phyloP scores from a whole-genome alignment of 1,140 invertebrate genomes.

The Rhagoletis pomonella region DNA sequence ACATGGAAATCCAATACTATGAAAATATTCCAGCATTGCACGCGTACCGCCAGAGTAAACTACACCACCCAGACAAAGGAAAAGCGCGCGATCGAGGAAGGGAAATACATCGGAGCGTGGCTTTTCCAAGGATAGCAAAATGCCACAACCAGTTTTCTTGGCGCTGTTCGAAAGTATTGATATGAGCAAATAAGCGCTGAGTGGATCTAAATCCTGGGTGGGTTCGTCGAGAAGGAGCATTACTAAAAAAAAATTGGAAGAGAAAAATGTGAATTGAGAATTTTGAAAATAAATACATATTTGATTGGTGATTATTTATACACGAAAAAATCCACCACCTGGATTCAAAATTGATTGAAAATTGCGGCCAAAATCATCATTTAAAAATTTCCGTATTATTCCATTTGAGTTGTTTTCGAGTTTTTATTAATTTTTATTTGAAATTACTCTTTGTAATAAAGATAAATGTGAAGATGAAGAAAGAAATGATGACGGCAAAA shows the following conservation, averaged over 20 bases:
- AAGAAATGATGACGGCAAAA: too few relatives aligned
- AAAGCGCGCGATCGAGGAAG: constrained; percentile 85
- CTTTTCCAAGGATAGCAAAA: constrained; percentile 93
- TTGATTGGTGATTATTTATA: too few relatives aligned
- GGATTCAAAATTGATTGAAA: too few relatives aligned
- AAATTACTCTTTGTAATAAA: too few relatives aligned
- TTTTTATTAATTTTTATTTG: too few relatives aligned
- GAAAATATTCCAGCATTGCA: constrained; percentile 93
- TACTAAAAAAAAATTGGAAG: constrained; percentile 75
- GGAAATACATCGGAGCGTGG: constrained; percentile 94
- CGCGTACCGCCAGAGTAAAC: constrained; percentile 93
- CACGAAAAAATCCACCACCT: too few relatives aligned
- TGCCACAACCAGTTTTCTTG: constrained; percentile 91
- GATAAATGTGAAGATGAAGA: too few relatives aligned
- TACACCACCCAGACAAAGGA: constrained; percentile 91
- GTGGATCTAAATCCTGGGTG: constrained; percentile 91
- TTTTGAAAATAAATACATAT: too few relatives aligned
- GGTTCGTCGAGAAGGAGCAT: constrained; percentile 92
- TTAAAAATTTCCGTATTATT: too few relatives aligned
- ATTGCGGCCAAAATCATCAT: too few relatives aligned
- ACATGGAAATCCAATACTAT: constrained; percentile 93
- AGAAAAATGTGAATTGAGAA: neutral
- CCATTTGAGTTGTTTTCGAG: too few relatives aligned
- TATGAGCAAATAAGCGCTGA: constrained; percentile 93
- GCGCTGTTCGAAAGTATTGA: constrained; percentile 94